Evolutionary conservation across 2,113 vertebrate genomes (phyloP), one percentile per base, ranked within the genome.

Genomic region (Girardinichthys multiradiatus): DNA sequence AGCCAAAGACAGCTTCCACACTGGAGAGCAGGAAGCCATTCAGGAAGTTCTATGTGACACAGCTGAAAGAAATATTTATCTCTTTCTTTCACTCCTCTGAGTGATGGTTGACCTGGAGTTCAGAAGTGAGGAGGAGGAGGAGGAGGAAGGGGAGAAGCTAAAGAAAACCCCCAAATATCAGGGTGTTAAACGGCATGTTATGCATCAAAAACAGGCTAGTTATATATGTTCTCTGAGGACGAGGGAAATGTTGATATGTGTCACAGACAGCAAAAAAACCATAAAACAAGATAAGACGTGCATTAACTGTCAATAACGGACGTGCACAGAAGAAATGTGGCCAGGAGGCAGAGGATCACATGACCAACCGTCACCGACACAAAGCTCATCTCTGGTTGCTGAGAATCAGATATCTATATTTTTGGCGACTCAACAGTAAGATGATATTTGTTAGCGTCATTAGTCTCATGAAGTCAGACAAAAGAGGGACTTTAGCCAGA

Each of bases 11-110:
- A 74, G 73, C 71, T 48, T 79, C 70, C 65, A 45, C 58, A 77
- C 80, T 64, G 62, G 57, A 57, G 60, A 74, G 39, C 75, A 85
- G 87, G 88, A 87, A 88, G 89, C 69, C 29, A 42, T 66, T 79
- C 87, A 93, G 89, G 92, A 93, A 93, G 92, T 75, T 64, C 79
- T 66, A 81, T 81, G 90, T 84, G 86, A 86, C 68, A 42, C 86
- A 88, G 86, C 78, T 88, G 90, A 93, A 82, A 92, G 86, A 93
- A 92, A 91, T 90, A 92, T 92, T 91, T 89, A 87, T 89, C 83
- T 92, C 83, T 64, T 57, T 88, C 85, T 84, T 57, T 75, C 74
- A 80, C 80, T 54, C 4, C 27, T 86, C 80, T 92, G 92, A 93
- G 87, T 90, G 90, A 93, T 85, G 89, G 29, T 54, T 90, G 84